Conservation (phyloP, 1,140 invertebrate genomes). For the Papilio xuthus region DNA sequence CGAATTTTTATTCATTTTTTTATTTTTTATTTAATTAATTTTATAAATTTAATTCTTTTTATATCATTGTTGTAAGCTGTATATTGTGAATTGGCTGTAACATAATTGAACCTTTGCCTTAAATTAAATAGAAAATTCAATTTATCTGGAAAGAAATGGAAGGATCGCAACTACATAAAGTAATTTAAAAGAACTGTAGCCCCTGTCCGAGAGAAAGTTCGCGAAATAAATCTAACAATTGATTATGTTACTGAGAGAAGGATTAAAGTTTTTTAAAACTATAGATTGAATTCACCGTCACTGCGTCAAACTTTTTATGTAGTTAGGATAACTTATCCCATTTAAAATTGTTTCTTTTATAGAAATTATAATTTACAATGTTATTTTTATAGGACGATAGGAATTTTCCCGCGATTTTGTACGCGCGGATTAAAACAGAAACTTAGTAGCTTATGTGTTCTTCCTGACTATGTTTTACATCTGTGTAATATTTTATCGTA, state of each 20-base stretch:
- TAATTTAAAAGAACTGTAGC: conserved; percentile 26
- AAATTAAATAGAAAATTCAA: conserved; percentile 2
- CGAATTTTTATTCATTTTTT: too few species aligned
- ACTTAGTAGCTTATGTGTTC: too few species aligned
- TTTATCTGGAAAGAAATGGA: not conserved
- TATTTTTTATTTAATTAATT: too few species aligned
- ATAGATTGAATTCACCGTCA: conserved; percentile 8
- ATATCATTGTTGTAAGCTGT: not conserved
- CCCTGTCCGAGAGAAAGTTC: conserved; percentile 11
- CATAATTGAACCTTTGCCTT: not conserved
- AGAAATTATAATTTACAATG: not conserved
- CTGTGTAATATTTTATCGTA: too few species aligned
- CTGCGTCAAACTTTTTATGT: not conserved
- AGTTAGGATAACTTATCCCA: not conserved
- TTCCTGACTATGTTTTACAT: too few species aligned
- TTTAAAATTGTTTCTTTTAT: not conserved
- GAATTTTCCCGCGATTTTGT: too few species aligned
- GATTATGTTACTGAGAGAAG: conserved; percentile 26
- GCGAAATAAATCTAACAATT: conserved; percentile 25
- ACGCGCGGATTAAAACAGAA: too few species aligned
- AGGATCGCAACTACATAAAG: conserved; percentile 14
- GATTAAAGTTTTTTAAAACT: conserved; percentile 26
- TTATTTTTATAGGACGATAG: too few species aligned
- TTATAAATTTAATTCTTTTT: not conserved
- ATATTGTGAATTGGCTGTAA: not conserved